Evolutionary conservation across 2,113 vertebrate genomes (phyloP), one percentile per base, ranked within the genome.

Genomic region (Amphiprion ocellaris): DNA sequence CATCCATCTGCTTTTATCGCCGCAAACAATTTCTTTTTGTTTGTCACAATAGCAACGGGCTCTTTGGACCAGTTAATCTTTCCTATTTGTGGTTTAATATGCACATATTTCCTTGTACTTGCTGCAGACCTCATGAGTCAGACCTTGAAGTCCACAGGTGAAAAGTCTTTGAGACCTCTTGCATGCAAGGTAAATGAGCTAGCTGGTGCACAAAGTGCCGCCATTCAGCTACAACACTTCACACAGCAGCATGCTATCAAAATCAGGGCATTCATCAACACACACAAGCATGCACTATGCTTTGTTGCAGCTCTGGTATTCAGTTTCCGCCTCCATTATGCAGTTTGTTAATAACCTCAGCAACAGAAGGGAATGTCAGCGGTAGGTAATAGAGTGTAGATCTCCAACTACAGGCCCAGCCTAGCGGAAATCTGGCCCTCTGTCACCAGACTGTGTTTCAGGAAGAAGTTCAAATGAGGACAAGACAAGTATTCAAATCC

Each of bases 391-490:
- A 72, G 61, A 82, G 60, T 77, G 75, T 66, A 77, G 79, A 80
- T 70, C 71, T 84, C 73, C 82, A 76, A 83, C 79, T 79, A 69
- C 66, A 74, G 78, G 77, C 68, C 79, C 2, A 59, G 77, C 66
- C 77, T 77, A 33, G 75, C 23, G 75, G 73, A 92, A 92, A 92
- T 86, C 87, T 89, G 89, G 77, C 76, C 72, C 81, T 68, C 70
- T 85, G 77, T 93, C 83, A 77, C 75, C 65, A 82, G 85, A 82
- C 83, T 76, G 85, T 80, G 88, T 85, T 92, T 94, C 84, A 80
- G 78, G 69, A 88, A 85, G 1, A 77, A 93, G 93, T 94, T 95
- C 92, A 95, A 90, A 89, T 84, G 79, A 95, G 93, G 94, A 96
- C 91, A 88, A 71, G 79, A 87, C 59, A 93, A 62, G 81, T 79